Evolutionary conservation across 2,113 vertebrate species (phyloP).

Genomic region (Meleagris gallopavo): DNA sequence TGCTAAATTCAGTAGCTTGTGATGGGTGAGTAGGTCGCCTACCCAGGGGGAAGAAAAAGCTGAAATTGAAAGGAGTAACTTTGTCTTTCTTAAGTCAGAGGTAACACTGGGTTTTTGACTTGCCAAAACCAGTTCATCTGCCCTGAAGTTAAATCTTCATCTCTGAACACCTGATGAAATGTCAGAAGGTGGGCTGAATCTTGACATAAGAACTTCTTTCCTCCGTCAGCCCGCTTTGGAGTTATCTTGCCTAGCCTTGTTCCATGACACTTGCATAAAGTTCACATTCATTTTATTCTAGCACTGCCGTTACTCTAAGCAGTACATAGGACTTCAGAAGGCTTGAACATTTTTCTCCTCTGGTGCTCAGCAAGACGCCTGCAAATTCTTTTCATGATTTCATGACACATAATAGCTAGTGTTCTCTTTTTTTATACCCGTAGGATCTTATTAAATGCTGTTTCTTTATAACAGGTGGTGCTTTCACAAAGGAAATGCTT

Average conservation of each 20-base stretch:
- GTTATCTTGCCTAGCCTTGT: neutral
- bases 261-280: neutral
- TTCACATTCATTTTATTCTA: neutral
- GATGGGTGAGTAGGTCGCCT: neutral
- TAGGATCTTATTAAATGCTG: neutral
- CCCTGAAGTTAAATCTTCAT: neutral
- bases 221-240: neutral
- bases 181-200: neutral
- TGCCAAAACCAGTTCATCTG: neutral
- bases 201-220: neutral
- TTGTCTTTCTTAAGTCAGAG: neutral
- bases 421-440: neutral
- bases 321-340: neutral
- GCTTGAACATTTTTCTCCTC: neutral
- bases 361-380: neutral
- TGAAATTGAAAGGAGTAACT: neutral
- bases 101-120: neutral
- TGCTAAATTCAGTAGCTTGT: neutral
- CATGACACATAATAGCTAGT: neutral
- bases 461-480: neutral
- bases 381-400: neutral
- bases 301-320: neutral
- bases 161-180: neutral
- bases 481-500: neutral
- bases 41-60: neutral